Conservation (phyloP, 2,797 vertebrate genomes). For the Rhinoraja longicauda region DNA sequence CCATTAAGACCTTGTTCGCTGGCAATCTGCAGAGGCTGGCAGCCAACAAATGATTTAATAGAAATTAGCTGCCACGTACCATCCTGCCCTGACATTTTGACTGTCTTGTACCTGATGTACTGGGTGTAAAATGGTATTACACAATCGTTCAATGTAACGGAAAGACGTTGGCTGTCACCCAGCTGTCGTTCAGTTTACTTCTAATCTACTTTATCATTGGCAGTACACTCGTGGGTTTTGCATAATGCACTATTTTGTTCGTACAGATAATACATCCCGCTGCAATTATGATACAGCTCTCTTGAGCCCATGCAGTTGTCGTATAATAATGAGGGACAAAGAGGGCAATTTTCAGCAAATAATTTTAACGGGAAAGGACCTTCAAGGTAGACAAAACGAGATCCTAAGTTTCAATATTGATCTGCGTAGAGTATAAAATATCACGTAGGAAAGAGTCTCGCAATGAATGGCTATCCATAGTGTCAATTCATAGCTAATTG, state of each 20-base stretch:
- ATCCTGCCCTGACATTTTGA: constrained; percentile 27
- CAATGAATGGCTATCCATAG: neutral
- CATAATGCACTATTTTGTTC: constrained; percentile 14
- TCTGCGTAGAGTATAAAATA: too few relatives aligned
- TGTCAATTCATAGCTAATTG: neutral
- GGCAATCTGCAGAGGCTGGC: neutral
- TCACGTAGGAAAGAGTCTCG: neutral
- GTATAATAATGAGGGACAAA: neutral
- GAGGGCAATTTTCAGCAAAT: neutral
- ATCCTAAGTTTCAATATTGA: neutral
- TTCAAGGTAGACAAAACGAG: neutral
- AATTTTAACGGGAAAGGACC: neutral
- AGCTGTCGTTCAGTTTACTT: constrained; percentile 15
- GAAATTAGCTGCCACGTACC: neutral
- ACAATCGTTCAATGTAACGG: neutral
- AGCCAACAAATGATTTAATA: constrained; percentile 25
- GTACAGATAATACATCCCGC: neutral
- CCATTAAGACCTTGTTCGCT: neutral
- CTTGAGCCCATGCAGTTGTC: neutral
- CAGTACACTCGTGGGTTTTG: neutral
- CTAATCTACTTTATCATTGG: constrained; percentile 8
- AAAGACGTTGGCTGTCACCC: constrained; percentile 18
- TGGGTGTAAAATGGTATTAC: constrained; percentile 3
- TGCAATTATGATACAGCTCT: neutral
- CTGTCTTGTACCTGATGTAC: constrained; percentile 20